Evolutionary conservation across 2,888 invertebrate species (phyloP), one percentile per base, ranked within the genome.

Genomic region (Electrophaes corylata): DNA sequence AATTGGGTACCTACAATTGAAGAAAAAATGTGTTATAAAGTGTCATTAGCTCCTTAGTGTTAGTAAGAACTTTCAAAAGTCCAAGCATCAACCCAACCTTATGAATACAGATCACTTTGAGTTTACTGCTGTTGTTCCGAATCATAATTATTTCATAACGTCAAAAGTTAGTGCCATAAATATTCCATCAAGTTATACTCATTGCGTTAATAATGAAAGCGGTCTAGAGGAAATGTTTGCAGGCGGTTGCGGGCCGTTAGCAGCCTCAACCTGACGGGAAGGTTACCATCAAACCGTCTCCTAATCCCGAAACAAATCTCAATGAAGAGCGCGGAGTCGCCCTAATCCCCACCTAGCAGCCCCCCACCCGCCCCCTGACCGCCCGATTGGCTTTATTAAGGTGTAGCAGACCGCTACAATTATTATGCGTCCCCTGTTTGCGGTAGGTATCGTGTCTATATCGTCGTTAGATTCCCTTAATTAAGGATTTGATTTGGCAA

Each of bases 351-450:
- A 72, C 73, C 16, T 60, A 71, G 70, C 68, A 71, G 63, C 57
- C 66, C 70, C 71, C 73, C 72, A 62, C 72, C 65, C 72, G 72
- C 72, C 79, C 71, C 74, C 66, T 58, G 72, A 75, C 78, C 72
- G 69, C 75, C 83, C 87, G 84, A 90, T 91, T 91, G 91, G 86
- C 91, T 90, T 91, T 91, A 91, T 91, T 91, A 91, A 91, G 91
- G 91, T 90, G 88, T 88, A 90, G 85, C 87, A 88, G 89, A 88
- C 91, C 91, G 90, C 90, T 88, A 90, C 89, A 87, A 91, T 91
- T 91, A 91, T 91, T 91, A 91, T 91, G 90, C 90, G 88, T 86
- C 87, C 90, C 88, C 87, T 88, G 91, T 91, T 91, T 91, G 90
- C 83, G 88, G 90, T 83, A 81, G 85, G 83, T 88, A 84, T 86